These are phyloP conservation scores for Glyptemys insculpta DNA, from an alignment of 2,797 vertebrate genomes.

Conservation along the genomic window DNA sequence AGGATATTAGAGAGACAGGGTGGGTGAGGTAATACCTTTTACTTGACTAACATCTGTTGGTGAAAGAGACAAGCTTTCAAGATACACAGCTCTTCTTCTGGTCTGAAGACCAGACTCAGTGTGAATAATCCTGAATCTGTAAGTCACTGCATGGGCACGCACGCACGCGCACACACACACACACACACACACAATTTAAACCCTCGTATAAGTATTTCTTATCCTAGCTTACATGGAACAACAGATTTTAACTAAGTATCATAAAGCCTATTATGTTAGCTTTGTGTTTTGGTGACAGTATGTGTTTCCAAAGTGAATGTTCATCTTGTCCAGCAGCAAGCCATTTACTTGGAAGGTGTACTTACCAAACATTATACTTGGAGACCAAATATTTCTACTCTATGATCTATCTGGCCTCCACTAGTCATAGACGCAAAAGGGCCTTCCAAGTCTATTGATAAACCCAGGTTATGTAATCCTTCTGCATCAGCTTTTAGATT, in stretches of 20 bases:
- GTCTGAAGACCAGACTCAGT: not conserved
- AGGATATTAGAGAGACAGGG: not conserved
- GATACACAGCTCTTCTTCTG: not conserved
- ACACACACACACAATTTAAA: rapidly evolving
- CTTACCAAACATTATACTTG: not conserved
- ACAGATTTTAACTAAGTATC: not conserved
- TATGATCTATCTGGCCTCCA: not conserved
- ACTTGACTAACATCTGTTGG: not conserved
- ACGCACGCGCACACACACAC: rapidly evolving
- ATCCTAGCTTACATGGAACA: not conserved
- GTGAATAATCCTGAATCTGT: rapidly evolving
- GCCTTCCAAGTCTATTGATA: not conserved
- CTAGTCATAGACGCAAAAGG: not conserved
- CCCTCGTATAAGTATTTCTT: rapidly evolving
- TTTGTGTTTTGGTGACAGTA: not conserved
- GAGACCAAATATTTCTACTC: not conserved
- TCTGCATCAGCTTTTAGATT: not conserved
- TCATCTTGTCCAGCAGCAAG: not conserved
- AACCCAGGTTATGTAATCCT: not conserved
- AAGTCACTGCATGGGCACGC: rapidly evolving
- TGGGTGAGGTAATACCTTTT: not conserved
- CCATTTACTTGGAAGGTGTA: not conserved
- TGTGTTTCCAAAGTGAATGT: not conserved
- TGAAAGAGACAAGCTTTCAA: not conserved
- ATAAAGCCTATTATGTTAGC: not conserved